Evolutionary conservation across 2,797 vertebrate genomes (phyloP).

Genomic region (Pseudomugil tenellus): DNA sequence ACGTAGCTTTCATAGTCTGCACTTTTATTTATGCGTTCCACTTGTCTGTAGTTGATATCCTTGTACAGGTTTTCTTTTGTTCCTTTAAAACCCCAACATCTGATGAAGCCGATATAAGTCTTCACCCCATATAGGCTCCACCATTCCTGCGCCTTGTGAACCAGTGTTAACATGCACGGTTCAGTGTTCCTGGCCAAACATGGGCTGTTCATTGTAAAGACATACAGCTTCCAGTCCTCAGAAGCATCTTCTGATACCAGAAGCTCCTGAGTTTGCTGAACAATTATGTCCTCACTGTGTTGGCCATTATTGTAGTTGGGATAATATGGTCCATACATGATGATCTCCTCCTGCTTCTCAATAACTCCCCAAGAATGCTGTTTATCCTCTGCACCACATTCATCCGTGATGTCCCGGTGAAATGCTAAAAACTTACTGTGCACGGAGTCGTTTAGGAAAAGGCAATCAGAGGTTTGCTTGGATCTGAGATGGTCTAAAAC

Average conservation of each 20-base stretch:
- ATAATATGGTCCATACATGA: constrained; percentile 71
- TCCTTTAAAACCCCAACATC: constrained; percentile 73
- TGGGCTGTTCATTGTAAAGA: constrained; percentile 72
- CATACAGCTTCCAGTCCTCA: constrained; percentile 47
- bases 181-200: constrained; percentile 61
- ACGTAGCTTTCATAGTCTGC: constrained; percentile 46
- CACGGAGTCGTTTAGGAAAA: constrained; percentile 28
- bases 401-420: constrained; percentile 63
- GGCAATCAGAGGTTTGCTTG: constrained; percentile 4
- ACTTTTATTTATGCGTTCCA: constrained; percentile 42
- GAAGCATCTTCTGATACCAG: constrained; percentile 29
- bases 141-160: constrained; percentile 64
- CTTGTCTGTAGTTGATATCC: constrained; percentile 51
- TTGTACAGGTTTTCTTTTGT: constrained; percentile 69
- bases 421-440: constrained; percentile 61
- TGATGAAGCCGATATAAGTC: constrained; percentile 64
- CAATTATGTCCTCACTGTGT: constrained; percentile 70
- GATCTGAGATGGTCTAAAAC: constrained; percentile 46
- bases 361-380: constrained; percentile 70
- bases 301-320: constrained; percentile 61
- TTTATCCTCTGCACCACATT: constrained; percentile 59
- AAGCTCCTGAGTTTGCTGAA: constrained; percentile 68
- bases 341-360: constrained; percentile 68
- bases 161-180: constrained; percentile 69
- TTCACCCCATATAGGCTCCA: constrained; percentile 60